Conservation (phyloP, 2,888 invertebrate species). For the Caenorhabditis panamensis region DNA sequence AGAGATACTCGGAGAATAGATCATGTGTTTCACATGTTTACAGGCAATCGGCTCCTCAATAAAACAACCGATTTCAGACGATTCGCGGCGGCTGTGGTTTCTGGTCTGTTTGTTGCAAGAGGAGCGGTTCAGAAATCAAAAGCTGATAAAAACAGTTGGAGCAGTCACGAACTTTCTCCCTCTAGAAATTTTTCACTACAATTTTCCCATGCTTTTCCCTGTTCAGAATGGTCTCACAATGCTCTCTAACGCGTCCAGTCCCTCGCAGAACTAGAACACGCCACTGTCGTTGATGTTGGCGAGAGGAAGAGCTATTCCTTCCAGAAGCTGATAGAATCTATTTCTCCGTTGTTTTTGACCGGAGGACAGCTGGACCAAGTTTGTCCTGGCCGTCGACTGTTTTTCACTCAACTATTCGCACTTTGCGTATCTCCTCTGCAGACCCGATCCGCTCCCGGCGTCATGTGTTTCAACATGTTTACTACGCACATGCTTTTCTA, state of each 20-base stretch:
- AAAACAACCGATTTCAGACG: slow-evolving; percentile 19
- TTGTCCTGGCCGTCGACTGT: slow-evolving; percentile 19
- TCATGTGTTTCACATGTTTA: slow-evolving; percentile 50
- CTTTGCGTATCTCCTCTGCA: not conserved
- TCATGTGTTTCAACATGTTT: slow-evolving; percentile 53
- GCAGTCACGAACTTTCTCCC: not conserved
- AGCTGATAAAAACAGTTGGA: not conserved
- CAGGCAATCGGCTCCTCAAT: slow-evolving; percentile 22
- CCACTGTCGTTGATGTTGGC: too few relatives aligned
- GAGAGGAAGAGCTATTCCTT: too few relatives aligned
- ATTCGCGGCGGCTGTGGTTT: slow-evolving; percentile 19
- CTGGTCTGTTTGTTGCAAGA: not conserved
- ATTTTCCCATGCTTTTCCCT: too few relatives aligned
- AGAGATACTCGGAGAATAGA: slow-evolving; percentile 29
- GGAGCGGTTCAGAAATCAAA: slow-evolving; percentile 14
- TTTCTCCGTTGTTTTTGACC: not conserved
- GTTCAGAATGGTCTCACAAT: too few relatives aligned
- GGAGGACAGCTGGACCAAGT: not conserved
- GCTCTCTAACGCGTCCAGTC: too few relatives aligned
- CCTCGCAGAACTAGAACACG: too few relatives aligned
- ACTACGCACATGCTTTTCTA: slow-evolving; percentile 37
- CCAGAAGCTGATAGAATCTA: not conserved
- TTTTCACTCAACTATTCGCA: slow-evolving; percentile 5
- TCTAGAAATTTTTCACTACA: too few relatives aligned
- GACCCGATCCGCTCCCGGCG: slow-evolving; percentile 16